Conservation (phyloP, 2,113 vertebrate genomes). For the Chaenocephalus aceratus region DNA sequence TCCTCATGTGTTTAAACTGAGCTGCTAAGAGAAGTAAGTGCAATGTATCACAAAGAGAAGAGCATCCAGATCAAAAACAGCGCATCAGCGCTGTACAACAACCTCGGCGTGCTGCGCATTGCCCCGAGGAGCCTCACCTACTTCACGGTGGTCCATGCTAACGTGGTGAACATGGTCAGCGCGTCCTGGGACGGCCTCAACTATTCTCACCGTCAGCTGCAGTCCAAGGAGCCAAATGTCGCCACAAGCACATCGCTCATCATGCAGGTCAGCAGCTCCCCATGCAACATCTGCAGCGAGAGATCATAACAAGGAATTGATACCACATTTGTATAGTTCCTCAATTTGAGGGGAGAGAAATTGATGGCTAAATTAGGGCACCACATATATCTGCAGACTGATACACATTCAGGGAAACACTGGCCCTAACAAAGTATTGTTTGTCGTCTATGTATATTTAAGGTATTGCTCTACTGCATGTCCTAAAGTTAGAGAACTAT, state of each 20-base stretch:
- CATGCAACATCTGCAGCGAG: too few species aligned
- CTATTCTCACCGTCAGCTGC: conserved; percentile 91
- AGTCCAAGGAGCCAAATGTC: conserved; percentile 86
- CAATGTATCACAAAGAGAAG: conserved; percentile 90
- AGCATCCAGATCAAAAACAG: conserved; percentile 89
- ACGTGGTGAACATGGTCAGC: conserved; percentile 89
- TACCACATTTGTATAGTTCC: background rate
- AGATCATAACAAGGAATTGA: background rate
- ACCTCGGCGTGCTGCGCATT: conserved; percentile 89
- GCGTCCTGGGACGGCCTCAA: conserved; percentile 86
- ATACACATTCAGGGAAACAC: background rate
- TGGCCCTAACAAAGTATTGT: background rate
- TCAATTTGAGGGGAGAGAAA: background rate
- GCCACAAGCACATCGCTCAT: conserved; percentile 86
- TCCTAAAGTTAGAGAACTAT: background rate
- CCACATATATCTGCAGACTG: background rate
- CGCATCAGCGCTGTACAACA: conserved; percentile 91
- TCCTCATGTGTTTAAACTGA: background rate
- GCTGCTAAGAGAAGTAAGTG: conserved; percentile 4
- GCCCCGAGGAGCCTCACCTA: conserved; percentile 83
- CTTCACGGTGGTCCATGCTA: conserved; percentile 90
- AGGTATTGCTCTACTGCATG: too few species aligned
- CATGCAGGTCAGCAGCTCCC: conserved; percentile 86
- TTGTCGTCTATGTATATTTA: background rate
- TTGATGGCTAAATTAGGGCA: too few species aligned